These are phyloP conservation scores for Thymelicus acteon DNA, from an alignment of 2,888 invertebrate genomes.

Conservation along the genomic window DNA sequence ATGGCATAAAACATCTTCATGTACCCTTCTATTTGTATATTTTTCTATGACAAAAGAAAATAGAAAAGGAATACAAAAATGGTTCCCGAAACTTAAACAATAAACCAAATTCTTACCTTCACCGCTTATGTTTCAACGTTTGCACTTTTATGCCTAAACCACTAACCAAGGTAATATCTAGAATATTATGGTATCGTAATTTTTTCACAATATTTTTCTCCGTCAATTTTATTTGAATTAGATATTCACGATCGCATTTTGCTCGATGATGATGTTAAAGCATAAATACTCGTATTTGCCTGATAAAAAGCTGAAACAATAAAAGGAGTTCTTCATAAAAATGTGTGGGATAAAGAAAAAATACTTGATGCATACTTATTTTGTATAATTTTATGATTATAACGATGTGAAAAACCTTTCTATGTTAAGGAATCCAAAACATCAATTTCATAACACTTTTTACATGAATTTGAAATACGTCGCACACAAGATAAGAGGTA, in stretches of 20 bases:
- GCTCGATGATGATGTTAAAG: slow-evolving; percentile 3
- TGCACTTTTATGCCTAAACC: slow-evolving; percentile 23
- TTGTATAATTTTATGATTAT: no score
- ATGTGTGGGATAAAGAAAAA: no score
- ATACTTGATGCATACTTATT: no score
- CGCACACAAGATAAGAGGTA: no score
- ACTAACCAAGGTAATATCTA: slow-evolving; percentile 22
- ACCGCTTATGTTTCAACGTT: slow-evolving; percentile 16
- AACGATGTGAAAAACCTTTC: no score
- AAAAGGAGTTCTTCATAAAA: no score
- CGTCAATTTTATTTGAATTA: slow-evolving; percentile 28
- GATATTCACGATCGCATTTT: slow-evolving; percentile 8
- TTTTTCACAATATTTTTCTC: slow-evolving; percentile 20
- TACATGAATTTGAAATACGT: no score
- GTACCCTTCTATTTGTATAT: not conserved
- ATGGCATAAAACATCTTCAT: no score
- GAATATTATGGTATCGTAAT: slow-evolving; percentile 36
- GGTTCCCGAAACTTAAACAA: slow-evolving; percentile 1
- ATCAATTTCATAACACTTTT: no score
- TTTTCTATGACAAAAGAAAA: no score
- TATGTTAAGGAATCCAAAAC: no score
- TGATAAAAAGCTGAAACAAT: no score
- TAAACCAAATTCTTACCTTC: slow-evolving; percentile 8
- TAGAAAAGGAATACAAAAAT: not conserved
- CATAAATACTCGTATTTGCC: not conserved